Evolutionary conservation across 2,888 invertebrate genomes (phyloP).

Genomic region (Eupithecia vulgata): DNA sequence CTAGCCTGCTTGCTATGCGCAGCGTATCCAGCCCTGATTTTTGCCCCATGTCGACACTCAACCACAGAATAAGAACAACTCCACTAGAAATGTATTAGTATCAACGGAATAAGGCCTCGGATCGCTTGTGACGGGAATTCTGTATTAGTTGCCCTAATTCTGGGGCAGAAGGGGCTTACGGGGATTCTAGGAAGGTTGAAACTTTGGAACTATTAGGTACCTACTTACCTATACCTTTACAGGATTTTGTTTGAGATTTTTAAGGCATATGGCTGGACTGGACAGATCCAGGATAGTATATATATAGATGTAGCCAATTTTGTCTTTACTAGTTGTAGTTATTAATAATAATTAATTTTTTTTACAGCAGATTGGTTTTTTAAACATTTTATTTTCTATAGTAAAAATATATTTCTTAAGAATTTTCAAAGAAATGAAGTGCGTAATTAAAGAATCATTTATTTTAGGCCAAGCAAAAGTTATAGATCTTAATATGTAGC

Average conservation of each 20-base stretch:
- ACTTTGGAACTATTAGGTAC: slow-evolving; percentile 11
- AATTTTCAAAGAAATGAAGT: too few species aligned
- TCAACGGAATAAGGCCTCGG: slow-evolving; percentile 71
- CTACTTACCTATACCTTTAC: not conserved
- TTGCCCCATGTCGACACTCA: slow-evolving; percentile 76
- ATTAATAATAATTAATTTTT: too few species aligned
- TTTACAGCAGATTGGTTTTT: too few species aligned
- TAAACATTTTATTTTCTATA: too few species aligned
- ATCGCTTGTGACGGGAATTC: slow-evolving; percentile 72
- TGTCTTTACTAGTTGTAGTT: not conserved
- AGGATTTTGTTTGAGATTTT: not conserved
- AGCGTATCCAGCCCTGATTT: slow-evolving; percentile 74
- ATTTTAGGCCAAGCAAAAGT: too few species aligned
- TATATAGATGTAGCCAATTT: not conserved
- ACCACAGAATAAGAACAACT: not conserved
- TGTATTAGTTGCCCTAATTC: slow-evolving; percentile 59
- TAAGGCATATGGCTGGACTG: not conserved
- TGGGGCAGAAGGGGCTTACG: slow-evolving; percentile 39
- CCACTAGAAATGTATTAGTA: slow-evolving; percentile 78
- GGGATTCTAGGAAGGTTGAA: slow-evolving; percentile 33
- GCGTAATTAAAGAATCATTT: too few species aligned
- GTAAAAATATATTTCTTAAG: too few species aligned
- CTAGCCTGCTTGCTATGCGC: slow-evolving; percentile 77
- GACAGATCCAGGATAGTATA: not conserved
- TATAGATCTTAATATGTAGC: too few species aligned